A percentile compares a stretch with the other conserved stretches of the same genome.
Evolutionary conservation across 2,113 vertebrate species (phyloP).

Genomic region (Megalops atlanticus): DNA sequence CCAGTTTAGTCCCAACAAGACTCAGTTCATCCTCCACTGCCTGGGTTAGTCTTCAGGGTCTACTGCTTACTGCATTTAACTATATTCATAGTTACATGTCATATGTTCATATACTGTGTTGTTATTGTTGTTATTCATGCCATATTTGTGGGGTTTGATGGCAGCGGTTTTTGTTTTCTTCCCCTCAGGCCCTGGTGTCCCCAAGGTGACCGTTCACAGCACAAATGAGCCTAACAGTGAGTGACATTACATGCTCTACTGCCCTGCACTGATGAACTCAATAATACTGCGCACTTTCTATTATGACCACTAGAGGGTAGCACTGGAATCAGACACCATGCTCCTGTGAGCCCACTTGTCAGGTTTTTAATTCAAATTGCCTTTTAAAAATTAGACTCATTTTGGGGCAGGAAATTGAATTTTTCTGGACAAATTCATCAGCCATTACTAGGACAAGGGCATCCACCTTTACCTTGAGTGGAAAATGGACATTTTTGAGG

Average conservation of each 20-base stretch:
- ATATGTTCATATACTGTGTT: background rate
- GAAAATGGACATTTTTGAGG: no score
- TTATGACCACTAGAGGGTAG: slow-evolving; percentile 12
- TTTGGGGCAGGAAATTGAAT: no score
- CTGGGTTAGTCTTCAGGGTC: slow-evolving; percentile 59
- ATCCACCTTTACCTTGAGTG: no score
- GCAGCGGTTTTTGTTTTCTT: slow-evolving; percentile 2
- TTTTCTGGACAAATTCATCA: no score
- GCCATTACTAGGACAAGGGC: no score
- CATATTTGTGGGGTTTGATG: slow-evolving; percentile 16
- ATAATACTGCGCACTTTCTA: background rate
- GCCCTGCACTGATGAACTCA: background rate
- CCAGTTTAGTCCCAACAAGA: slow-evolving; percentile 72
- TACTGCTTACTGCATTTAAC: background rate
- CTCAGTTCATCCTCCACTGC: slow-evolving; percentile 73
- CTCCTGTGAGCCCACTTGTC: background rate
- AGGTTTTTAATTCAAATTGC: no score
- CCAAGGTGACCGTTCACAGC: slow-evolving; percentile 34
- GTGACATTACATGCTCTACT: background rate
- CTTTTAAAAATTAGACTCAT: no score
- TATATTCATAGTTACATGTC: background rate
- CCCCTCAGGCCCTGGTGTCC: slow-evolving; percentile 30
- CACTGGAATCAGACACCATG: no score
- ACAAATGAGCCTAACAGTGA: slow-evolving; percentile 29
- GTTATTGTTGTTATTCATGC: background rate